These are phyloP conservation scores for Phylloscopus trochilus DNA, from an alignment of 2,113 vertebrate genomes.

Conservation along the genomic window DNA sequence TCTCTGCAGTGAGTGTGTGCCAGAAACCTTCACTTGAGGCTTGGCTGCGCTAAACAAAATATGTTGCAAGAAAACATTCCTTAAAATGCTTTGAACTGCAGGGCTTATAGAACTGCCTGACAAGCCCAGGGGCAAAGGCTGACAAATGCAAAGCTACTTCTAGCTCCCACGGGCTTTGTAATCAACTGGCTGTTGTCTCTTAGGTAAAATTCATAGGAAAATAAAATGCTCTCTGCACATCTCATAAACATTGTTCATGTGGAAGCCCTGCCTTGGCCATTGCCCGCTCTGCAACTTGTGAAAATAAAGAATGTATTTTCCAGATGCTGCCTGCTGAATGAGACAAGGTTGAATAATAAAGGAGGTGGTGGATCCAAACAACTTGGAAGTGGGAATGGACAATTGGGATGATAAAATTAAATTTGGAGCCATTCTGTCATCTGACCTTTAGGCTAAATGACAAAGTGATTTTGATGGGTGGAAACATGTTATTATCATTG, in stretches of 20 bases:
- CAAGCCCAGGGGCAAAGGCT: background rate
- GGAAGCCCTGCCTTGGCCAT: background rate
- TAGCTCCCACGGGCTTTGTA: background rate
- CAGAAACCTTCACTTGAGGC: background rate
- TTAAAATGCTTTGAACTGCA: background rate
- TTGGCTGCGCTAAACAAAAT: background rate
- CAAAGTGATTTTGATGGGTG: background rate
- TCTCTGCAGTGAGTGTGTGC: background rate
- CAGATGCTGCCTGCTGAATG: background rate
- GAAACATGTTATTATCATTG: background rate
- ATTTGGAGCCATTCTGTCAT: background rate
- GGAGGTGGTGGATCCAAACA: background rate
- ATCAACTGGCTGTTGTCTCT: background rate
- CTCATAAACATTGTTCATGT: background rate
- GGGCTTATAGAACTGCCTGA: background rate
- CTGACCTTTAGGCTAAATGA: slow-evolving; percentile 19
- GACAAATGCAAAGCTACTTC: background rate
- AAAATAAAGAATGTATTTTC: background rate
- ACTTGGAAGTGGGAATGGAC: background rate
- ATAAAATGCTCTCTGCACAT: background rate
- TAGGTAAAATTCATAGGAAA: background rate
- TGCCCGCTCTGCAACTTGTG: background rate
- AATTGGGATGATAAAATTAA: background rate
- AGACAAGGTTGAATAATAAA: background rate
- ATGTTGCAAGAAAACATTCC: slow-evolving; percentile 37